Conservation (phyloP, 2,888 invertebrate genomes). For the Mantis religiosa region DNA sequence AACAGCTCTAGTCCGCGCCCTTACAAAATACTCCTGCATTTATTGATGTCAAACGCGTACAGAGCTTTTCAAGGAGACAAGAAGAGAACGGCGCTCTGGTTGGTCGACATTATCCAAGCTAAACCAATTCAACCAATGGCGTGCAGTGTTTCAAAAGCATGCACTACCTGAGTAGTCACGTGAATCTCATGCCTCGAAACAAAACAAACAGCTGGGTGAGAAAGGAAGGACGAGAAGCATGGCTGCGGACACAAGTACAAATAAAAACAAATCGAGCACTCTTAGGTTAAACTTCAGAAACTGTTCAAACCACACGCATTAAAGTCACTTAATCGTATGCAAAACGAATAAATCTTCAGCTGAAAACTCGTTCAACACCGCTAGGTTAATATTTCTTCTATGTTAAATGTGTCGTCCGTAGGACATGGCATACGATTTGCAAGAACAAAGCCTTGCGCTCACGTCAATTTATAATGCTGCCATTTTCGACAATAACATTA, state of each 20-base stretch:
- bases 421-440: too few relatives aligned
- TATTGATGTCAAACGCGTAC: slow-evolving; percentile 66
- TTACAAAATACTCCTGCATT: slow-evolving; percentile 60
- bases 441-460: too few relatives aligned
- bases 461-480: too few relatives aligned
- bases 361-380: too few relatives aligned
- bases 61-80: slow-evolving; percentile 40
- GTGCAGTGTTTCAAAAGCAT: slow-evolving; percentile 39
- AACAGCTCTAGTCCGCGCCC: slow-evolving; percentile 55
- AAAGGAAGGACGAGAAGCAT: not conserved
- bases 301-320: not conserved
- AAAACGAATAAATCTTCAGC: not conserved
- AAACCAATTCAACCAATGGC: slow-evolving; percentile 52
- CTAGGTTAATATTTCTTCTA: too few relatives aligned
- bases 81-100: slow-evolving; percentile 44
- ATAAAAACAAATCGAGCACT: not conserved
- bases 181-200: slow-evolving; percentile 69
- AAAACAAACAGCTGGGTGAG: slow-evolving; percentile 54
- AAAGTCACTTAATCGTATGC: not conserved
- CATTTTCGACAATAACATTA: too few relatives aligned
- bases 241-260: not conserved
- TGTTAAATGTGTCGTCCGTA: too few relatives aligned
- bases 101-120: slow-evolving; percentile 50
- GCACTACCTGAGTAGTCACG: slow-evolving; percentile 59
- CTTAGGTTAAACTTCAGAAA: not conserved